Percentiles rank a stretch among this genome's conserved stretches.
Conservation (phyloP, 2,888 invertebrate species). For the Stratiomys singularior region DNA sequence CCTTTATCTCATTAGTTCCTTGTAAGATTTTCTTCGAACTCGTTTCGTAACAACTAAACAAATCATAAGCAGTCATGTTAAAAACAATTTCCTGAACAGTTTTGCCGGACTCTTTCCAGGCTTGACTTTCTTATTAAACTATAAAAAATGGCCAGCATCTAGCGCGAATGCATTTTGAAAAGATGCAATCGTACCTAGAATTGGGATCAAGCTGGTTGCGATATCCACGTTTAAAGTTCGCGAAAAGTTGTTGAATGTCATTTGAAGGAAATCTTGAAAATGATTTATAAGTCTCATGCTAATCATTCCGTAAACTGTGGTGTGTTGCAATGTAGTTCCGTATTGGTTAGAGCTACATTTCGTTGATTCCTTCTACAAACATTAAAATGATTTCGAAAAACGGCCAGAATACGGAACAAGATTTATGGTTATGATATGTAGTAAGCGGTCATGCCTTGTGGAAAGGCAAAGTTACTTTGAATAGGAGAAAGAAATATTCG, state of each 20-base stretch:
- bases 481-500: neutral
- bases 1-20: constrained; percentile 23
- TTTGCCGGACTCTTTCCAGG: neutral
- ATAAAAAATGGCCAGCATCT: constrained; percentile 3
- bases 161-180: neutral
- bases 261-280: constrained; percentile 49
- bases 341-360: neutral
- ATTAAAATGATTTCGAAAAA: constrained; percentile 7
- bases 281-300: constrained; percentile 50
- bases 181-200: constrained; percentile 35
- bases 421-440: constrained; percentile 1
- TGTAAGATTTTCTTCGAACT: constrained; percentile 32
- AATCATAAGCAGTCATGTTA: neutral
- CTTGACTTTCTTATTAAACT: neutral
- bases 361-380: neutral
- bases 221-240: constrained; percentile 47
- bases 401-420: neutral
- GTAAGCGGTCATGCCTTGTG: neutral
- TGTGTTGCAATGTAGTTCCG: neutral
- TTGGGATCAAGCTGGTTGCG: constrained; percentile 44
- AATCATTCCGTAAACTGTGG: constrained; percentile 22
- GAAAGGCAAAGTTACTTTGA: neutral
- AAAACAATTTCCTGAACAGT: constrained; percentile 19
- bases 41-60: neutral
- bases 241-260: constrained; percentile 49